Conservation (phyloP, 2,113 vertebrate species). For the Chlorodrepanis virens region DNA sequence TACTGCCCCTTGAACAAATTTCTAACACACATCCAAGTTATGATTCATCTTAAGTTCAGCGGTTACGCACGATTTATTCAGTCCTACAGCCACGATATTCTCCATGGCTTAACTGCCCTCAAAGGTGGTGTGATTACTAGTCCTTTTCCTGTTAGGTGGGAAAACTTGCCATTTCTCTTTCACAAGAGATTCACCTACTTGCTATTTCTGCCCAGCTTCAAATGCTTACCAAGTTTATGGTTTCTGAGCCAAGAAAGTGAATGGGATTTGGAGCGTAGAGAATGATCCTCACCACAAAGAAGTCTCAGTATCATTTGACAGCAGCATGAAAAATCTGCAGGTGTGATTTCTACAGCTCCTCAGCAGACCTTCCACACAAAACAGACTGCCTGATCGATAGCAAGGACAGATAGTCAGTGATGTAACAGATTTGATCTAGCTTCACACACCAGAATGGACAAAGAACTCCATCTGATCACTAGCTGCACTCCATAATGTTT, state of each 20-base stretch:
- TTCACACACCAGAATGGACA: background rate
- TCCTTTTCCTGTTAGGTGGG: background rate
- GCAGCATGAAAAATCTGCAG: background rate
- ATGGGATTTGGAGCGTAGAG: background rate
- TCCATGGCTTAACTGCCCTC: background rate
- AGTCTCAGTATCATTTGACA: background rate
- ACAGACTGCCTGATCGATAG: background rate
- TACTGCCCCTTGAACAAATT: slow-evolving; percentile 25
- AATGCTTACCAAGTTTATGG: background rate
- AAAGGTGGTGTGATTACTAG: background rate
- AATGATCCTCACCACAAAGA: background rate
- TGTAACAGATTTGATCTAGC: background rate
- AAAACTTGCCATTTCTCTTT: background rate
- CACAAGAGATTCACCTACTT: background rate
- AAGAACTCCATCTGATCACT: background rate
- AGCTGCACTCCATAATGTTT: background rate
- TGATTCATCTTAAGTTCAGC: slow-evolving; percentile 30
- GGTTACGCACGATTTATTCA: background rate
- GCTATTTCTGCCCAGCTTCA: background rate
- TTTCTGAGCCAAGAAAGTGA: background rate
- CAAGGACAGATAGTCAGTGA: background rate
- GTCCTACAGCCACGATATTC: background rate
- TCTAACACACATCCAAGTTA: background rate
- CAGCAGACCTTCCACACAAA: background rate
- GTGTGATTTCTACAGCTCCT: background rate